Conservation (phyloP, 2,113 vertebrate species). For the Elaphurus davidianus region DNA sequence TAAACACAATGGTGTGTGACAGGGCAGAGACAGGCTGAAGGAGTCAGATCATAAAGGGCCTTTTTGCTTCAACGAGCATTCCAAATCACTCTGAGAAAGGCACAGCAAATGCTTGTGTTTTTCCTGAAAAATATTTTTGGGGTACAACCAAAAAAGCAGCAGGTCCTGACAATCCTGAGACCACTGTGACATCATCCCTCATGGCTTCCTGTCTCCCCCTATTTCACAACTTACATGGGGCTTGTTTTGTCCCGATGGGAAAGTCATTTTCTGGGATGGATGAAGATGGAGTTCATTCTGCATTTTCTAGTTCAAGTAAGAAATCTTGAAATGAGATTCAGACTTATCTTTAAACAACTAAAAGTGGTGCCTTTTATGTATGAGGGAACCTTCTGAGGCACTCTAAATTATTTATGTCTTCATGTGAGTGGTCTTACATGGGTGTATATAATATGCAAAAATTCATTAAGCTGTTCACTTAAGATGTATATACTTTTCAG, state of each 20-base stretch:
- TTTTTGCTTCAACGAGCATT: background rate
- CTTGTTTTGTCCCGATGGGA: background rate
- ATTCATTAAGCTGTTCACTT: background rate
- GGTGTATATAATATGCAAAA: background rate
- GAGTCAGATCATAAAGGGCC: background rate
- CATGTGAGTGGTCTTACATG: background rate
- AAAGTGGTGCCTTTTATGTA: background rate
- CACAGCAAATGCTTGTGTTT: background rate
- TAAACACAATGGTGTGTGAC: background rate
- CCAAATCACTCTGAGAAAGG: background rate
- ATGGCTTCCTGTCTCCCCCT: accelerated
- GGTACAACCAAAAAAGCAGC: background rate
- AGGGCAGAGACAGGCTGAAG: background rate
- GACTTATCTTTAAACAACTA: background rate
- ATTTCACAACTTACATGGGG: background rate
- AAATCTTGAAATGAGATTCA: slow-evolving; percentile 1
- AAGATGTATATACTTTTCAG: background rate
- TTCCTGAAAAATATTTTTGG: background rate
- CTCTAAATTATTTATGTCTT: background rate
- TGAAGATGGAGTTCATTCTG: background rate
- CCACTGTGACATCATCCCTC: background rate
- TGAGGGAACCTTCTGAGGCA: background rate
- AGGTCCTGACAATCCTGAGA: background rate
- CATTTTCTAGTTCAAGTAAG: background rate
- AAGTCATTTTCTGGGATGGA: background rate